Evolutionary conservation across 2,888 invertebrate species (phyloP).

Genomic region (Muschampia plurimacula): DNA sequence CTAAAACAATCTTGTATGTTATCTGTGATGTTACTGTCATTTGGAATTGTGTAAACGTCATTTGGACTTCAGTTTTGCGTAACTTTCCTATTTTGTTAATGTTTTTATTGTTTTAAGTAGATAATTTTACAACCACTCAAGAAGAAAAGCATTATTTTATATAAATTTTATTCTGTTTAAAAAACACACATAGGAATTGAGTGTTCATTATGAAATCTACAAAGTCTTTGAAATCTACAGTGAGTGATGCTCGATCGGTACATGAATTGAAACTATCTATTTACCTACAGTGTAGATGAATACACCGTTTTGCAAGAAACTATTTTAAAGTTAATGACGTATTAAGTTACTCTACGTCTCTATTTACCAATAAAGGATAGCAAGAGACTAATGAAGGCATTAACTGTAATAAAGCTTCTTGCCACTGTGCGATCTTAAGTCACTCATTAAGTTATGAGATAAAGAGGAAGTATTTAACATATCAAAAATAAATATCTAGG

Average conservation of each 20-base stretch:
- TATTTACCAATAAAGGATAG: too few relatives aligned
- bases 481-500: too few relatives aligned
- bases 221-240: conserved; percentile 9
- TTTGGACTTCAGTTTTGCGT: neutral
- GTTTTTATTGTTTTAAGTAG: neutral
- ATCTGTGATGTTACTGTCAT: neutral
- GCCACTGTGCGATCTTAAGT: conserved; percentile 13
- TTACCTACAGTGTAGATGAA: neutral
- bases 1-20: neutral
- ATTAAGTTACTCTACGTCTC: neutral
- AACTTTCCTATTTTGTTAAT: neutral
- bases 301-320: neutral
- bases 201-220: conserved; percentile 9
- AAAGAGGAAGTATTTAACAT: too few relatives aligned
- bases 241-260: neutral
- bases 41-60: neutral
- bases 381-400: too few relatives aligned
- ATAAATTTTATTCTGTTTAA: neutral
- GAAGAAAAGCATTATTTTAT: neutral
- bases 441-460: too few relatives aligned
- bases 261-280: neutral
- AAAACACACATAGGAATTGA: neutral
- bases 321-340: neutral
- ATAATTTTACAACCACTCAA: neutral
- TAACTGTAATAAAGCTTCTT: neutral